Evolutionary conservation across 2,797 vertebrate genomes (phyloP), one percentile per base, ranked within the genome.

Genomic region (Petrocephalus schoutedeni): DNA sequence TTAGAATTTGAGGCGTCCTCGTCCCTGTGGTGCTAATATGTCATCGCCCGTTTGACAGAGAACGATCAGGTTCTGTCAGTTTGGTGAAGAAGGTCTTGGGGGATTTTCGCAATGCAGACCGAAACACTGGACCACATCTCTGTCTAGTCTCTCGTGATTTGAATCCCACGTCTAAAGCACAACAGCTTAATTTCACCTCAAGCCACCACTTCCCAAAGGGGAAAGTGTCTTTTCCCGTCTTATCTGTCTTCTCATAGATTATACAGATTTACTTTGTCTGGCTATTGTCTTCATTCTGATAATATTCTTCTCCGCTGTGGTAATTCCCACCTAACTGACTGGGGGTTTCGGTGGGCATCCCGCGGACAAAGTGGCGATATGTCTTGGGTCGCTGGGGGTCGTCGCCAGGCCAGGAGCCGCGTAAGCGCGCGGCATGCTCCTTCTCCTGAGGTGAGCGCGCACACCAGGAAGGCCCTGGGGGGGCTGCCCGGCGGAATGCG

Each of bases 321-420:
- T 91, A 87, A 90, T 91, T 90, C 89, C 90, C 86, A 80, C 59
- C 23, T 64, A 85, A 91, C 89, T 87, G 91, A 89, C 89, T 87
- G 53, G 61, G 32, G 59, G 74, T 41, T 87, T 89, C 88, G 61
- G 88, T 77, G 88, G 88, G 86, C 51, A 45, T 88, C 23, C 45
- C 2, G 5, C 2, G 51, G 36, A 49, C 45, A 53, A 23, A 58
- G 36, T 5, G 28, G 19, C 16, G 58, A 21, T 19, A 3, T 19
- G 53, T 88, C 94, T 92, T 92, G 93, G 94, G 93, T 94, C 92
- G 93, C 89, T 89, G 90, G 90, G 91, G 93, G 93, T 94, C 93
- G 93, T 91, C 92, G 89, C 91, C 56, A 45, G 84, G 32, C 54
- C 6, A 7, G 0, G 84, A 58, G 54, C 14, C 4, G 14, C 3